phyloP scores from a whole-genome alignment of 2,797 vertebrate species.

The Propithecus perrieri region DNA sequence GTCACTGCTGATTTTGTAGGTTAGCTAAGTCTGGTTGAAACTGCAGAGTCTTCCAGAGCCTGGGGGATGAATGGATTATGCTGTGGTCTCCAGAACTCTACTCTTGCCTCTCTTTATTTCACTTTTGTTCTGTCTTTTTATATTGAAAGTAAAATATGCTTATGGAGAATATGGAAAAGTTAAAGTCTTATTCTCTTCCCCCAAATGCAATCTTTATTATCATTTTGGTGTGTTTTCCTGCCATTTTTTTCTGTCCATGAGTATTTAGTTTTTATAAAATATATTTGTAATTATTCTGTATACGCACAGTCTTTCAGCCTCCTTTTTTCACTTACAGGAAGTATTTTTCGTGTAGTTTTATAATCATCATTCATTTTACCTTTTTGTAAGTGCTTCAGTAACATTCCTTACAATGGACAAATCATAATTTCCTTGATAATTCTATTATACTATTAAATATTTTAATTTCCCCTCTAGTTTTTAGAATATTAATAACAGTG shows the following conservation, averaged over 20 bases:
- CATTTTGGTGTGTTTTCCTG: not conserved
- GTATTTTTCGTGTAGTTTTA: not conserved
- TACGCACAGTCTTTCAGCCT: not conserved
- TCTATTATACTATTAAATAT: not conserved
- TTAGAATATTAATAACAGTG: not conserved
- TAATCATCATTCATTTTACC: not conserved
- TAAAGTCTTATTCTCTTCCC: not conserved
- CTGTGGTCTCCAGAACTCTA: not conserved
- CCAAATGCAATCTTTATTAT: not conserved
- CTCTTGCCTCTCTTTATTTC: not conserved
- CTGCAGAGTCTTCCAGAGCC: not conserved
- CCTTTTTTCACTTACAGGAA: not conserved
- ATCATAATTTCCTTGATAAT: conserved; percentile 36
- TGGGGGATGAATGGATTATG: too few relatives aligned
- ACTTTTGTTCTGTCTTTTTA: not conserved
- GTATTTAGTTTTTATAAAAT: not conserved
- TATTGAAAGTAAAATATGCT: not conserved
- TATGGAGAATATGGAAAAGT: not conserved
- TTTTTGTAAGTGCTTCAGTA: not conserved
- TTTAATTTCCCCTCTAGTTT: not conserved
- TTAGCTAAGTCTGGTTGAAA: not conserved
- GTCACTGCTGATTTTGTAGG: not conserved
- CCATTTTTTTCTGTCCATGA: not conserved
- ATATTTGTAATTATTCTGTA: not conserved
- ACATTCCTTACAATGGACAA: conserved; percentile 25